Conservation (phyloP, 2,797 vertebrate genomes). For the Lophius americanus region DNA sequence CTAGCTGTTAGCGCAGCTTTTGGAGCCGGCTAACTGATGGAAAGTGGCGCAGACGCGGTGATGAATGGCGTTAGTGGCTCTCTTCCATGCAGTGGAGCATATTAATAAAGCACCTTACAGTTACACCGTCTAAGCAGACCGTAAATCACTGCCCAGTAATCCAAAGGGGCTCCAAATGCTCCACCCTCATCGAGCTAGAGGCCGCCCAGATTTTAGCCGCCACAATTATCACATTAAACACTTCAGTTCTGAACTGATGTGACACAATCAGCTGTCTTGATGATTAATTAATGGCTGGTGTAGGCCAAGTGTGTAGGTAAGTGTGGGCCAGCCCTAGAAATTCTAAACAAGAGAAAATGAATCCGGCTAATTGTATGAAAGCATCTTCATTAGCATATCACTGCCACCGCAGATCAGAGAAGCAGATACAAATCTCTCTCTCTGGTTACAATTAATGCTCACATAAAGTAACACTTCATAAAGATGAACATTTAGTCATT, state of each 20-base stretch:
- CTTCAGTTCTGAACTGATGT: constrained; percentile 79
- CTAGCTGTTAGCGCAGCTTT: constrained; percentile 80
- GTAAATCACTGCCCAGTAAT: constrained; percentile 64
- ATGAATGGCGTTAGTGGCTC: constrained; percentile 61
- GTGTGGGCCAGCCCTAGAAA: constrained; percentile 83
- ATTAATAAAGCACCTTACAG: constrained; percentile 74
- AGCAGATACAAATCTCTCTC: constrained; percentile 19
- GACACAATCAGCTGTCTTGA: constrained; percentile 81
- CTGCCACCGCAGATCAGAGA: constrained; percentile 30
- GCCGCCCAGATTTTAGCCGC: constrained; percentile 75
- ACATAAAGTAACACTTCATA: no score
- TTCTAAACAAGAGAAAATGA: constrained; percentile 83
- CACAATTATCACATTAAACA: constrained; percentile 85
- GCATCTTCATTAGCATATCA: constrained; percentile 72
- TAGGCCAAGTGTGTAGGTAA: no score
- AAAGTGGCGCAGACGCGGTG: constrained; percentile 57
- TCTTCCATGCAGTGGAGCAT: constrained; percentile 48
- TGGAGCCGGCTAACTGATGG: constrained; percentile 60
- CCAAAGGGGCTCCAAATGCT: constrained; percentile 39
- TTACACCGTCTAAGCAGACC: constrained; percentile 56
- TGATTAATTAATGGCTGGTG: constrained; percentile 84
- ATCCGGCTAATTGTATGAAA: constrained; percentile 82
- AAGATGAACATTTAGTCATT: no score
- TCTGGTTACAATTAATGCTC: constrained; percentile 8
- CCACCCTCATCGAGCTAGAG: constrained; percentile 38